A percentile compares a stretch with the other conserved stretches of the same genome.
Conservation (phyloP, 1,140 invertebrate genomes). For the Plectrocnemia conspersa region DNA sequence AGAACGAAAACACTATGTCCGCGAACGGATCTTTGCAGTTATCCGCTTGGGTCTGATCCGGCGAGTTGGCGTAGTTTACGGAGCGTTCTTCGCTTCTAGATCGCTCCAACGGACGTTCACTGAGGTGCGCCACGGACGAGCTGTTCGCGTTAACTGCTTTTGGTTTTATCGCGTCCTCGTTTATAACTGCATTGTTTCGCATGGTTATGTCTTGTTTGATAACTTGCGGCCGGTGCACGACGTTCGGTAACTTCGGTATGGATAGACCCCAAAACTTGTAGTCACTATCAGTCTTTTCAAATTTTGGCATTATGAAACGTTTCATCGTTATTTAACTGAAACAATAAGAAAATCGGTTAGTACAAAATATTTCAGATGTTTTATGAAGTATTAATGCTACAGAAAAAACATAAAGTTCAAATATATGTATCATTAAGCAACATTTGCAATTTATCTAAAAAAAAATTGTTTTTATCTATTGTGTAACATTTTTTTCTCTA, state of each 20-base stretch:
- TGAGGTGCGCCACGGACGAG: not conserved
- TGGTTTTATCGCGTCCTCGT: not conserved
- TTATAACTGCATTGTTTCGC: slow-evolving; percentile 2
- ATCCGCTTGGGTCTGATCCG: too few species aligned
- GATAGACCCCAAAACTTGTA: slow-evolving; percentile 33
- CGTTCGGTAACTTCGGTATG: slow-evolving; percentile 31
- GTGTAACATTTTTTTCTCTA: too few species aligned
- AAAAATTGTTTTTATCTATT: too few species aligned
- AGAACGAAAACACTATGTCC: slow-evolving; percentile 34
- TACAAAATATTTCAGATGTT: not conserved
- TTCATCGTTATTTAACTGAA: slow-evolving; percentile 24
- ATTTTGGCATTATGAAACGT: slow-evolving; percentile 25
- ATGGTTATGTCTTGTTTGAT: slow-evolving; percentile 14
- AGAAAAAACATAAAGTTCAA: too few species aligned
- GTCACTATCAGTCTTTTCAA: slow-evolving; percentile 27
- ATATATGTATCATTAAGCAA: too few species aligned
- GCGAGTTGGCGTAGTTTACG: not conserved
- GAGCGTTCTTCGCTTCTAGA: not conserved
- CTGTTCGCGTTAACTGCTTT: not conserved
- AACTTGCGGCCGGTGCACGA: slow-evolving; percentile 13
- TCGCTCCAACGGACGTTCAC: not conserved
- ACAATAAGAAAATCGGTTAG: not conserved
- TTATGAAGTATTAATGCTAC: too few species aligned
- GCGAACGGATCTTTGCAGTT: too few species aligned
- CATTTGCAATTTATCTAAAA: too few species aligned